A percentile compares a stretch with the other conserved stretches of the same genome.
Conservation (phyloP, 2,888 invertebrate species). For the Brachypalpus laphriformis region DNA sequence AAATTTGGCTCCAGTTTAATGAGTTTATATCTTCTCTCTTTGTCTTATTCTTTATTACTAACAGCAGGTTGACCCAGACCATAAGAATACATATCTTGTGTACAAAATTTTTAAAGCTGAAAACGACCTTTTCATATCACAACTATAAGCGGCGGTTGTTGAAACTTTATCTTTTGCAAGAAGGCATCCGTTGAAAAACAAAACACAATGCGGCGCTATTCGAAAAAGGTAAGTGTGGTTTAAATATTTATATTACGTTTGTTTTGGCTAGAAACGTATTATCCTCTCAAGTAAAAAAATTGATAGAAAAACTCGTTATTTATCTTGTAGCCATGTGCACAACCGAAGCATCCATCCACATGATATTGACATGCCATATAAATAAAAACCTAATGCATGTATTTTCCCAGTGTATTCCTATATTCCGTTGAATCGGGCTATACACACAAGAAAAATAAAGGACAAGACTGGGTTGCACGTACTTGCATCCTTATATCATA, state of each 20-base stretch:
- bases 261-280: too few relatives aligned
- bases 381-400: constrained; percentile 3
- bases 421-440: not conserved
- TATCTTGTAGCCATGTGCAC: not conserved
- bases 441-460: not conserved
- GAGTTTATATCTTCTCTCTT: not conserved
- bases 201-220: constrained; percentile 27
- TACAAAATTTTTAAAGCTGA: not conserved
- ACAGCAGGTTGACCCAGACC: not conserved
- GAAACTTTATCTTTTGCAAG: not conserved
- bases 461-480: too few relatives aligned
- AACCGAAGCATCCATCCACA: not conserved
- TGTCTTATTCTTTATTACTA: not conserved
- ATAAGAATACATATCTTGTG: not conserved
- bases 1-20: not conserved
- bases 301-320: not conserved
- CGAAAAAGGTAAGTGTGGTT: constrained; percentile 40
- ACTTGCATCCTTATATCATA: too few relatives aligned
- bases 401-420: not conserved
- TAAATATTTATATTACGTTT: not conserved
- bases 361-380: not conserved
- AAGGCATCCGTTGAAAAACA: not conserved
- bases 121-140: not conserved
- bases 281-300: too few relatives aligned
- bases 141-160: not conserved